Base-by-base conservation (phyloP, 1,140 invertebrate species). In the Penaeus japonicus region DNA sequence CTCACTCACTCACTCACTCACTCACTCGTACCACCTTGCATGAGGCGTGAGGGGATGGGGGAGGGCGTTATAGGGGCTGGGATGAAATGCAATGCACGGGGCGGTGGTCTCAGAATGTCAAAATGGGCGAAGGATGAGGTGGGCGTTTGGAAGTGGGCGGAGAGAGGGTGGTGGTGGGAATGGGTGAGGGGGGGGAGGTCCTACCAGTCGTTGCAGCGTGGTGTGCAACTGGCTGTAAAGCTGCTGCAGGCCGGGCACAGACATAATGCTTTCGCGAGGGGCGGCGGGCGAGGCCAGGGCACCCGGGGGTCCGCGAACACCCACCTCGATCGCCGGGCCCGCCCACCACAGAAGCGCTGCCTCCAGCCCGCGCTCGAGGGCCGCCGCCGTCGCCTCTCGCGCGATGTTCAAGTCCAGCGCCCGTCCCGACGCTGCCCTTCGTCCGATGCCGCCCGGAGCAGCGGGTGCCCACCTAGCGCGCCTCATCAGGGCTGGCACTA, bases 171-270 rank as follows among this genome's bases (percentile, higher is more conserved):
- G 5, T 32, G 70, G n/a, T n/a, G 65, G n/a, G 65, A 0, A 12
- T 7, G 39, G 53, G 27, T 4, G 22, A 27, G 57, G 32, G 20
- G 54, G 27, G 22, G 22, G 79, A 20, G 54, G 54, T 83, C 84
- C 84, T 86, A 86, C 84, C 84, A 86, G 55, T 65, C 78, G 65
- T 24, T 73, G 75, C 3, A 85, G 54, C 17, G 73, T 39, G 24
- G 39, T 35, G 73, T 79, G 75, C 70, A 86, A 73, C 30, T 75
- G 65, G 65, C 18, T 73, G 65, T 73, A 73, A 73, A 73, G 24
- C n/a, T 73, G 84, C 30, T 86, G 84, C 73, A 86, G 77, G 22
- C 57, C 32, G 32, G 65, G 65, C 24, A 73, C 65, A 24, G 65
- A 27, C 65, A 73, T 73, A 32, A 24, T 73, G 65, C 3, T 55